Evolutionary conservation across 1,140 invertebrate genomes (phyloP).

Genomic region (Pseudomyrmex cubaensis): DNA sequence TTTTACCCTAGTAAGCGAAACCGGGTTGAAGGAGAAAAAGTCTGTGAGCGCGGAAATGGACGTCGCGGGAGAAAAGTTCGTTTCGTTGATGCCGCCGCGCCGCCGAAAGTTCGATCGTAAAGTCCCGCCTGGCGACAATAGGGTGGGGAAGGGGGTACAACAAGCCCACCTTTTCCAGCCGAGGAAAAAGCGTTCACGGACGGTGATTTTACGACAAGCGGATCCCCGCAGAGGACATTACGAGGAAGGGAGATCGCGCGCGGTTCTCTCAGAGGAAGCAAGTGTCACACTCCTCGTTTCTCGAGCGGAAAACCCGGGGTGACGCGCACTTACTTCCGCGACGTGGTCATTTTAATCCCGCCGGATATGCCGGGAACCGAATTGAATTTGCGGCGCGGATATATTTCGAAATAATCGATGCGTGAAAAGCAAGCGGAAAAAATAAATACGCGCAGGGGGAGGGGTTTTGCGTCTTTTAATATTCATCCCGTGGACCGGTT

Average conservation of each 20-base stretch:
- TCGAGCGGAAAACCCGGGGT: too few relatives aligned
- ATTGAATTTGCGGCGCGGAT: too few relatives aligned
- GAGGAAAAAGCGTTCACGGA: not conserved
- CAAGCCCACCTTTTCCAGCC: not conserved
- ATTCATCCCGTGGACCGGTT: constrained; percentile 27
- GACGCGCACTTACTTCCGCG: too few relatives aligned
- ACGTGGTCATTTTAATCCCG: too few relatives aligned
- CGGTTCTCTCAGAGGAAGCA: too few relatives aligned
- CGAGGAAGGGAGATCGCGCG: not conserved
- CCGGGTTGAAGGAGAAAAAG: not conserved
- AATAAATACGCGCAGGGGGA: not conserved
- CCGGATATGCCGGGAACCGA: too few relatives aligned
- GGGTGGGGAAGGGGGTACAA: not conserved
- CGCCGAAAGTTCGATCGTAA: constrained; percentile 30
- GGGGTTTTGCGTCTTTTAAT: constrained; percentile 30
- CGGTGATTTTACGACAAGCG: constrained; percentile 33
- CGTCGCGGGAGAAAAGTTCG: constrained; percentile 23
- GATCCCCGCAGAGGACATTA: constrained; percentile 1
- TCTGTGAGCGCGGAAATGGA: constrained; percentile 27
- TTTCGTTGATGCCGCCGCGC: constrained; percentile 25
- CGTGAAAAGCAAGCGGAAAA: not conserved
- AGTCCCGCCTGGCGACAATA: not conserved
- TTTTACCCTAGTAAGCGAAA: not conserved
- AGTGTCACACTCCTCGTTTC: too few relatives aligned
- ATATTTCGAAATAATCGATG: too few relatives aligned